Evolutionary conservation across 2,797 vertebrate species (phyloP), one percentile per base, ranked within the genome.

Genomic region (Gallinago stenura): DNA sequence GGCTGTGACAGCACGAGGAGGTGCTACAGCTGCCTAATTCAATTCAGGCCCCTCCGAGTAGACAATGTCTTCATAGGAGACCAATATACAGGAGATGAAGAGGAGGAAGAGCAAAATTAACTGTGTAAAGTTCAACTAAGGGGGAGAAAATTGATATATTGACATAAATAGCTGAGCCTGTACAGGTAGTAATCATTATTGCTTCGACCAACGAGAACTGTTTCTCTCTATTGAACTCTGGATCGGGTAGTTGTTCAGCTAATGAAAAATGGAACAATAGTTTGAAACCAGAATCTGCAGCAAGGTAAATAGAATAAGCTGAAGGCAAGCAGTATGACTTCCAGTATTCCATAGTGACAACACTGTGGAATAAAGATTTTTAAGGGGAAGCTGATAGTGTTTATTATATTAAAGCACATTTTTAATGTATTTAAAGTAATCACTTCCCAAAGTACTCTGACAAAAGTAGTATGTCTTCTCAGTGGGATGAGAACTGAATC

Each of bases 81-180:
- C 86, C 73, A 89, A 94, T 83, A 96, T 41, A 78, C 24, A 91
- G 56, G 88, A 83, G 76, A 90, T 56, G 81, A 92, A 96, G 89
- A 92, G 51, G 43, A 93, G 43, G 51, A 80, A 80, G 90, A 87
- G 90, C 70, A 95, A 89, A 95, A 90, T 91, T 93, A 93, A 77
- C 87, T 68, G 69, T n/a, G 69, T 37, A 95, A 95, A 93, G 91
- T 93, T 97, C 84, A 94, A 43, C 77, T 73, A 35, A 86, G 72
- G 73, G 90, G 72, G 92, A 92, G 90, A 90, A 90, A 97, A 96
- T 93, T 96, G 96, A 93, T 95, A 82, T 91, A 95, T 94, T 93
- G 94, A 96, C 89, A 90, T 79, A 87, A 87, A 94, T 48, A 93
- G 85, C 80, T 87, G 93, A 76, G 91, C 66, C 95, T 84, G 76